Percentiles rank a stretch among this genome's conserved stretches.
These are phyloP conservation scores for Ricordea florida DNA, from an alignment of 92 coral and sea anemone species.

Conservation along the genomic window DNA sequence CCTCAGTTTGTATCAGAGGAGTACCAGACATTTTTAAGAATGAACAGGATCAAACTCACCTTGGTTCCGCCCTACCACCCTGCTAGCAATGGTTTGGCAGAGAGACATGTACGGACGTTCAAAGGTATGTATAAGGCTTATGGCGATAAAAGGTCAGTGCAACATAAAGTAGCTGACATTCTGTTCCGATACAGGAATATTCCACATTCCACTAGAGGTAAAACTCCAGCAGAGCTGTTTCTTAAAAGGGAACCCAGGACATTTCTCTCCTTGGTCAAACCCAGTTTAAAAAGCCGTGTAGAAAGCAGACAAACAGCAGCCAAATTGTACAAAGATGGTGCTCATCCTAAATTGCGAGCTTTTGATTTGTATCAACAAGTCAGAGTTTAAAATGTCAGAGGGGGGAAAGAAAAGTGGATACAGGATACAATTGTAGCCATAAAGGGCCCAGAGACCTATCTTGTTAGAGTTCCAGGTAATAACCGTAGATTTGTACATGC, in stretches of 20 bases:
- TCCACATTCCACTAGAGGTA: conserved; percentile 44
- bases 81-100: conserved; percentile 58
- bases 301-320: no score
- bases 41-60: conserved; percentile 41
- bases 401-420: no score
- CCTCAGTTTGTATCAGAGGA: conserved; percentile 32
- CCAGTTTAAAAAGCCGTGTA: no score
- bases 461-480: conserved; percentile 36
- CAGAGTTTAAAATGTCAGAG: no score
- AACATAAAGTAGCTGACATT: conserved; percentile 39
- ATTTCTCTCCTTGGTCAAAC: no score
- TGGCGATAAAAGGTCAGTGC: conserved; percentile 31
- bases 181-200: conserved; percentile 53
- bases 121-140: conserved; percentile 34
- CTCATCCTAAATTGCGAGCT: no score
- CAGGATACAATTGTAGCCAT: no score
- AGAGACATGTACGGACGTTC: conserved; percentile 55
- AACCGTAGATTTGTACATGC: conserved; percentile 27
- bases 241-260: no score
- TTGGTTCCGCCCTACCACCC: conserved; percentile 49
- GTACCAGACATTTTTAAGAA: conserved; percentile 8
- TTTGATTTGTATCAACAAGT: no score
- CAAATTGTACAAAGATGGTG: no score
- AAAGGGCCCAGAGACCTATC: no score
- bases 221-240: no score